These are phyloP conservation scores for Centroberyx gerrardi DNA, from an alignment of 2,797 vertebrate genomes.

Conservation along the genomic window DNA sequence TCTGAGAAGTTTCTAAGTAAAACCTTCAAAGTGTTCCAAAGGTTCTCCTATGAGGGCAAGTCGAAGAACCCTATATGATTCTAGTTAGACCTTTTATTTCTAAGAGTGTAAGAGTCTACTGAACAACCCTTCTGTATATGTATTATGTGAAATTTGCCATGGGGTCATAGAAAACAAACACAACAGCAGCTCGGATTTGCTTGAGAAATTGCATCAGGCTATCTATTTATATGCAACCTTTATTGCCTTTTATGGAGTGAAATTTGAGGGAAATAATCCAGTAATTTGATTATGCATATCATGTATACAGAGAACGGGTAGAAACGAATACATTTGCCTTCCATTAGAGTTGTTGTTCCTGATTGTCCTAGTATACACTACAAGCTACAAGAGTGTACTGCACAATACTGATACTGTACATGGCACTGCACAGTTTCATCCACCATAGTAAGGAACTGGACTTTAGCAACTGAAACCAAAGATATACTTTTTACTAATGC, in stretches of 20 bases:
- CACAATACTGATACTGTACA: not conserved
- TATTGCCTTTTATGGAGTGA: slow-evolving; percentile 1
- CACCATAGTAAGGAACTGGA: not conserved
- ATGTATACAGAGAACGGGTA: slow-evolving; percentile 5
- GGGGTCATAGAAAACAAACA: not conserved
- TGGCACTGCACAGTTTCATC: not conserved
- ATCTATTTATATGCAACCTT: slow-evolving; percentile 19
- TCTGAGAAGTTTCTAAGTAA: too few species aligned
- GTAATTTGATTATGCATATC: slow-evolving; percentile 17
- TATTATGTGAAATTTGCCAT: too few species aligned
- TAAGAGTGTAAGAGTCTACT: too few species aligned
- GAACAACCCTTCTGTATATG: too few species aligned
- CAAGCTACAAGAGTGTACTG: not conserved
- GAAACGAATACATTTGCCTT: slow-evolving; percentile 1
- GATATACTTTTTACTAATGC: not conserved
- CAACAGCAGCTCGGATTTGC: not conserved
- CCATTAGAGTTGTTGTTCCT: slow-evolving; percentile 5
- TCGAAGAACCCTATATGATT: too few species aligned
- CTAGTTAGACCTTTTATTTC: too few species aligned
- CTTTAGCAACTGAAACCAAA: not conserved
- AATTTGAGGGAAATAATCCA: slow-evolving; percentile 6
- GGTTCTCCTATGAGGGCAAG: too few species aligned
- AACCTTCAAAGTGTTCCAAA: too few species aligned
- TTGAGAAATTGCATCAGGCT: not conserved
- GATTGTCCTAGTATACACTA: slow-evolving; percentile 6